phyloP scores from a whole-genome alignment of 2,797 vertebrate species.

The Gila robusta region DNA sequence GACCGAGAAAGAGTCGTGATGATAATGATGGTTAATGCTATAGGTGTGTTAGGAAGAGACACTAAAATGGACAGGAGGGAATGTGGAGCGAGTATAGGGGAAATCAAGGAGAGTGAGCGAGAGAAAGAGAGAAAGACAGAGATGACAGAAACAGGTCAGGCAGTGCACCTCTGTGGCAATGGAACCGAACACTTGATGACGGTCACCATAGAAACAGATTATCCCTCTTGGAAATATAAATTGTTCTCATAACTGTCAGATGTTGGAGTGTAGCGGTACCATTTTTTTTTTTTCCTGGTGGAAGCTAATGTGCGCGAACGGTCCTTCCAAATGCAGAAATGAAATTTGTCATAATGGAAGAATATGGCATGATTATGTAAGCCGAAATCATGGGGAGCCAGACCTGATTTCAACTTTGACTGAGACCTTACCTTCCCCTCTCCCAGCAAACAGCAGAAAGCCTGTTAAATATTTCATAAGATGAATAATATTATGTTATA shows the following conservation, averaged over 20 bases:
- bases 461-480: constrained; percentile 67
- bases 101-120: constrained; percentile 18
- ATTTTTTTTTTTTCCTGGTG: constrained; percentile 30
- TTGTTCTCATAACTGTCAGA: constrained; percentile 72
- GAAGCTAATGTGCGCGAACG: constrained; percentile 42
- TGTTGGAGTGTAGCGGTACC: constrained; percentile 50
- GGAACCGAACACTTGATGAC: constrained; percentile 74
- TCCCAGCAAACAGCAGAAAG: constrained; percentile 58
- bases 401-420: constrained; percentile 39
- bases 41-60: constrained; percentile 37
- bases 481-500: constrained; percentile 63
- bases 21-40: constrained; percentile 39
- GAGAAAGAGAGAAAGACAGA: constrained; percentile 51
- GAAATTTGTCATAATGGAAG: constrained; percentile 51
- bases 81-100: neutral
- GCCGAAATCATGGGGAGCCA: constrained; percentile 43
- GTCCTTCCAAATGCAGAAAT: constrained; percentile 56
- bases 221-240: constrained; percentile 73
- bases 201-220: constrained; percentile 88
- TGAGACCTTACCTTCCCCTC: constrained; percentile 41
- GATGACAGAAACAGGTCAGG: constrained; percentile 66
- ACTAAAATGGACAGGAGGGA: constrained; percentile 21
- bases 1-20: neutral
- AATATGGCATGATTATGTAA: constrained; percentile 63
- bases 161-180: constrained; percentile 61